Base-by-base conservation (phyloP, 1,140 invertebrate genomes). In the Apis laboriosa region DNA sequence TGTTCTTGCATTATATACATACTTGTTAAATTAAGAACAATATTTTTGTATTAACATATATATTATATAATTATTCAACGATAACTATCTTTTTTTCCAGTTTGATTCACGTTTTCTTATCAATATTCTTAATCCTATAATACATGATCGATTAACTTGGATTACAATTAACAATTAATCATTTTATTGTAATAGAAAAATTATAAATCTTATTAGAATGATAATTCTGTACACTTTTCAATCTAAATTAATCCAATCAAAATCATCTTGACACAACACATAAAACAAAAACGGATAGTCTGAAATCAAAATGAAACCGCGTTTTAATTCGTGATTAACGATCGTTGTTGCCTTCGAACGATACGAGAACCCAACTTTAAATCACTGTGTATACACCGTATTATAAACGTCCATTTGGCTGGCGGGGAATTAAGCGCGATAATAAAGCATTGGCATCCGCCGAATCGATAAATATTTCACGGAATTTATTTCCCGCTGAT, bases 401-500 rank as follows among this genome's bases (percentile, higher is more conserved):
- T 43, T 76, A 58, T 28, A 28, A 67, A 76, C 21, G 24, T 13
- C 12, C n/a, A 19, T 9, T 76, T 58, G n/a, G 24, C 2, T 58
- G 34, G 34, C 51, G 21, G n/a, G 34, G 55, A 76, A 68, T 81
- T 60, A 81, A 76, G 28, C 55, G 24, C 34, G 74, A 68, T 81
- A 68, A 34, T 75, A 66, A 13, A 21, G n/a, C 51, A 76, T 60
- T 24, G n/a, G 53, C 58, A 53, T 19, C 9, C 28, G 58, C 19
- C 34, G 34, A 43, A 21, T 9, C 21, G n/a, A 24, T 7, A 34
- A 19, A 1, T 12, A 2, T 56, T 66, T 66, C 53, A 24, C 1
- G 3, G 9, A 76, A 76, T 81, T 76, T 67, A 76, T 67, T 17
- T 43, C 2, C 8, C 19, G 13, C 34, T 55, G 15, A 12, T 66